Evolutionary conservation across 1,140 invertebrate genomes (phyloP), one percentile per base, ranked within the genome.

Genomic region (Papilio xuthus): DNA sequence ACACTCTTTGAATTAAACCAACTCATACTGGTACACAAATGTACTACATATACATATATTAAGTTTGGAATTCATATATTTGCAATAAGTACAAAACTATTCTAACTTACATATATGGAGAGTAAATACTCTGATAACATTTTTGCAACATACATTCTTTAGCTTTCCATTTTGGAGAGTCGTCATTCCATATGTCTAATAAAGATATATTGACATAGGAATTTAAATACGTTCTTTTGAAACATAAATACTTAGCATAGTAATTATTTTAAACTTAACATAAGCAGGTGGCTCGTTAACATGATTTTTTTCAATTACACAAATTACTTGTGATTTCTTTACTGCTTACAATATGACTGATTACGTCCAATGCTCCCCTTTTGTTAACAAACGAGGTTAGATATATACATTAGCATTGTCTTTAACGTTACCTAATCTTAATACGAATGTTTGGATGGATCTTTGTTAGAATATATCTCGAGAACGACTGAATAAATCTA

Each of bases 231-330:
- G 23, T 47, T 42, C 41, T 26, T 23, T 73, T 73, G 37, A 10
- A 73, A 73, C 37, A 13, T 72, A 73, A 50, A 73, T 73, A 73
- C 42, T 42, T 23, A 4, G 13, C 71, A 73, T 73, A 47, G 37
- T 73, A 73, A 73, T 73, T 73, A 73, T 73, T 47, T 73, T 73
- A n/a, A 23, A 73, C 71, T 73, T 73, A 72, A 4, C 28, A 6
- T 47, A 73, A 73, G n/a, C 13, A 73, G 42, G 23, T 23, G 71
- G 7, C 42, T 73, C 71, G 12, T 73, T 73, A 73, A 73, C 37
- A 73, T 73, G 4, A 47, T 73, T 73, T 73, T 20, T 47, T 72
- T 12, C 70, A 41, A 72, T 73, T 73, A 50, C 41, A 73, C 71
- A 47, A 73, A 73, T 28, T 42, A 47, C 42, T 44, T 73, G 4